Conservation (phyloP, 2,113 vertebrate genomes). For the Cebus imitator region DNA sequence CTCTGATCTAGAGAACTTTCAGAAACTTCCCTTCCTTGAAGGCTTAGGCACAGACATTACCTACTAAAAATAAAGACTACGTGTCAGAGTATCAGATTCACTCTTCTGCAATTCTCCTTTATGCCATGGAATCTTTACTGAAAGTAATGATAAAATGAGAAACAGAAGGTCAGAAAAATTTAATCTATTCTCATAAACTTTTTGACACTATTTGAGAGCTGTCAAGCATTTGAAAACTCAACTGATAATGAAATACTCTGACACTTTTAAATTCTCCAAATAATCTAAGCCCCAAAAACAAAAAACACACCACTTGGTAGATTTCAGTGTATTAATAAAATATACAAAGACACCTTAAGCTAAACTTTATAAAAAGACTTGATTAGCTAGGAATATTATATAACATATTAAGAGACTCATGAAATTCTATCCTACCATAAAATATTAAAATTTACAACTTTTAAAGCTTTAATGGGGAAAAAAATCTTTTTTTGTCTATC, state of each 20-base stretch:
- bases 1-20: not conserved
- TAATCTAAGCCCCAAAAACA: not conserved
- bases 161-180: not conserved
- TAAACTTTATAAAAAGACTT: slow-evolving; percentile 17
- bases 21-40: not conserved
- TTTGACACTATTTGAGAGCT: not conserved
- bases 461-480: not conserved
- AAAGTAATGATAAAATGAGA: not conserved
- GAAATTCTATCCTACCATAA: not conserved
- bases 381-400: not conserved
- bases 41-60: not conserved
- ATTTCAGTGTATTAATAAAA: slow-evolving; percentile 20
- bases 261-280: not conserved
- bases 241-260: not conserved
- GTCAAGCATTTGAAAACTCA: not conserved
- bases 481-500: not conserved
- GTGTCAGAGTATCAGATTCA: not conserved
- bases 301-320: not conserved
- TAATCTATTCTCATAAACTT: not conserved
- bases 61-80: slow-evolving; percentile 27
- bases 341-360: not conserved
- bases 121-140: not conserved
- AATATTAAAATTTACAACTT: slow-evolving; percentile 24
- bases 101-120: not conserved
- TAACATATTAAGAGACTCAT: not conserved